A percentile compares a stretch with the other conserved stretches of the same genome.
phyloP scores from a whole-genome alignment of 2,888 invertebrate genomes.

The Eurytoma adleriae region DNA sequence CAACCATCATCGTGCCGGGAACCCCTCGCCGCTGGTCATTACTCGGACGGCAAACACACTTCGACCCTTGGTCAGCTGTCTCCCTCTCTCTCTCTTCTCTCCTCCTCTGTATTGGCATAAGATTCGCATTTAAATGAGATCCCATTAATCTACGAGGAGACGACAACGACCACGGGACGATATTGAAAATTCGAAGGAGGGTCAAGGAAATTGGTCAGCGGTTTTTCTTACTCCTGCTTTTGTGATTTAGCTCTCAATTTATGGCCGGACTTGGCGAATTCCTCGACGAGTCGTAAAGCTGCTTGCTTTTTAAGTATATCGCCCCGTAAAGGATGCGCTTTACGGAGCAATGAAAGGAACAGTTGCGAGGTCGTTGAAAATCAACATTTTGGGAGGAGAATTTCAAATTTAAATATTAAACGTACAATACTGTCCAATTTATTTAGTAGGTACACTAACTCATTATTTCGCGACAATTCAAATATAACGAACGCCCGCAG shows the following conservation, averaged over 20 bases:
- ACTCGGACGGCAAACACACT: slow-evolving; percentile 76
- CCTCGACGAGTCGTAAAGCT: slow-evolving; percentile 36
- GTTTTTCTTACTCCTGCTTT: slow-evolving; percentile 22
- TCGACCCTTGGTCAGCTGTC: slow-evolving; percentile 69
- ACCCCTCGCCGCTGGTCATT: slow-evolving; percentile 73
- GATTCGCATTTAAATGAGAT: slow-evolving; percentile 77
- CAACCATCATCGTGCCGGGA: slow-evolving; percentile 67
- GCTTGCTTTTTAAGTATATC: slow-evolving; percentile 43
- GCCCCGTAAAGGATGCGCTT: slow-evolving; percentile 23
- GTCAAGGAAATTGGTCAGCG: slow-evolving; percentile 53
- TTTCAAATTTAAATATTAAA: too few relatives aligned
- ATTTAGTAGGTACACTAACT: too few relatives aligned
- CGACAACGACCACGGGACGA: slow-evolving; percentile 57
- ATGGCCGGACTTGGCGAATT: slow-evolving; percentile 1
- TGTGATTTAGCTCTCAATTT: slow-evolving; percentile 37
- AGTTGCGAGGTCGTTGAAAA: neutral
- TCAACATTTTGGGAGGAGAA: neutral
- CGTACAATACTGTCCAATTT: too few relatives aligned
- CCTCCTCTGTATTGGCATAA: slow-evolving; percentile 73
- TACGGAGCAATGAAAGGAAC: neutral
- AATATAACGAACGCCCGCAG: slow-evolving; percentile 28
- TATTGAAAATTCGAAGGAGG: slow-evolving; percentile 58
- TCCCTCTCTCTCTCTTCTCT: slow-evolving; percentile 59
- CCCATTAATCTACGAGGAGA: slow-evolving; percentile 74
- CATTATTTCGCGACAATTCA: neutral